Evolutionary conservation across 2,888 invertebrate genomes (phyloP), one percentile per base, ranked within the genome.

Genomic region (Spisula subtruncata): DNA sequence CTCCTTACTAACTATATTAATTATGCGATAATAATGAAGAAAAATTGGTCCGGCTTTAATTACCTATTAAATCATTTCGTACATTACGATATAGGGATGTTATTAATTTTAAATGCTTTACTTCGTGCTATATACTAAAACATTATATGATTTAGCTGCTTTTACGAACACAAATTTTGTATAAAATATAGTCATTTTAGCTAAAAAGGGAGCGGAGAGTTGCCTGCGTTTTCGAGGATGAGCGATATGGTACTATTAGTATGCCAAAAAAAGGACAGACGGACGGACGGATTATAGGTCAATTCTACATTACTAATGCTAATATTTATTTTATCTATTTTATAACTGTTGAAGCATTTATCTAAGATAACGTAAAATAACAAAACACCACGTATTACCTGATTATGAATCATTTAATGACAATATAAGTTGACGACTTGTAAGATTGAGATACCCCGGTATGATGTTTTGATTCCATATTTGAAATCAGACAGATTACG

Each of bases 401-500:
- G 60, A n/a, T 66, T 66, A 25, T 66, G 25, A 25, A 5, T 66
- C 6, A 66, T n/a, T 6, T 51, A 75, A 75, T 84, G 71, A 84
- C 84, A 75, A 84, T 71, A 84, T 84, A 51, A 75, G 16, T 32
- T 51, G 75, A 29, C 75, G n/a, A 84, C 71, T 18, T 51, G 51
- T 46, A 71, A 51, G 51, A 20, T 32, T 25, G 25, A 8, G 75
- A 84, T 84, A 75, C 32, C 12, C 18, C 14, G 16, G 84, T 32
- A 25, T 51, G 51, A 75, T 48, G n/a, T 32, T 48, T 84, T 84
- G 84, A 84, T 84, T 84, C 84, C 84, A 75, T 25, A 66, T 84
- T 84, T 84, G 48, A 84, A 84, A 71, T 84, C 84, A 75, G 51
- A 75, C 75, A 16, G 84, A 84, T 84, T 84, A 84, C 25, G 29